Percentiles rank a stretch among this genome's conserved stretches.
These are phyloP conservation scores for Cervus canadensis DNA, from an alignment of 2,113 vertebrate genomes.

Conservation along the genomic window DNA sequence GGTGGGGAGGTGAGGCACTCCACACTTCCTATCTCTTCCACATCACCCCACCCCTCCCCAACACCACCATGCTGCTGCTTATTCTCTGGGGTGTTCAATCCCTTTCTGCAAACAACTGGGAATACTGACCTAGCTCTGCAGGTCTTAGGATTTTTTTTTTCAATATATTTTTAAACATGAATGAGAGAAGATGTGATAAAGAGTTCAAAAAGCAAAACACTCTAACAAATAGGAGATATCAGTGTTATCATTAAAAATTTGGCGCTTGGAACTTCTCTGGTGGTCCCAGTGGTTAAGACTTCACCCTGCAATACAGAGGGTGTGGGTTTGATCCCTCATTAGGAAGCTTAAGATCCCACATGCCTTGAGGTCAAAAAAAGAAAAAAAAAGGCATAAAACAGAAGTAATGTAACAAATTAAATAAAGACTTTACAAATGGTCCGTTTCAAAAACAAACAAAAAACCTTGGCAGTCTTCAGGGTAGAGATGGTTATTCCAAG, in stretches of 20 bases:
- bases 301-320: background rate
- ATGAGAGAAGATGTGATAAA: background rate
- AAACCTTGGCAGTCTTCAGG: background rate
- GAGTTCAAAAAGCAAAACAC: background rate
- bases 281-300: background rate
- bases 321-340: background rate
- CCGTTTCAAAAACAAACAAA: background rate
- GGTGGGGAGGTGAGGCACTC: background rate
- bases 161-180: background rate
- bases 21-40: background rate
- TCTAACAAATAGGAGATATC: background rate
- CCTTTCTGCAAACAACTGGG: background rate
- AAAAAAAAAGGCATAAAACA: background rate
- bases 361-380: background rate
- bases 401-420: background rate
- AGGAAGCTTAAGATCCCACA: background rate
- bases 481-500: background rate
- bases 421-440: background rate
- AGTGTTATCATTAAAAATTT: background rate
- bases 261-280: background rate
- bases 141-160: no score
- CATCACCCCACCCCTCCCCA: fast-evolving
- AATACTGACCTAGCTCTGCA: background rate
- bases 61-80: fast-evolving
- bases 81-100: background rate